Evolutionary conservation across 2,888 invertebrate species (phyloP), one percentile per base, ranked within the genome.

Genomic region (Trichacis sp.): DNA sequence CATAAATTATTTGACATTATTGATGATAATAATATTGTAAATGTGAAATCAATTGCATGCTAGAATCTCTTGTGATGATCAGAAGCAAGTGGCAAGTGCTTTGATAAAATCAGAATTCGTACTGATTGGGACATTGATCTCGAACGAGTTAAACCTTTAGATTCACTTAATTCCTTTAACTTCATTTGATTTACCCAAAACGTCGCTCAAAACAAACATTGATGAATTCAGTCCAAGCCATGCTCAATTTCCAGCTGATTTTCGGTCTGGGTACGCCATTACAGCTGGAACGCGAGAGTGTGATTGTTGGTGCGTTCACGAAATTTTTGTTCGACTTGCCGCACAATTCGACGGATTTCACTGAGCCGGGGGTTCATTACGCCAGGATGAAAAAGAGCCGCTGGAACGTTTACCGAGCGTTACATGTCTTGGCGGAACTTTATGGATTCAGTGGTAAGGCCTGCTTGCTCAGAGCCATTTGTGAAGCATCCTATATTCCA

Each of bases 391-490:
- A 54, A 12, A 78, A 70, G 24, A 82, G 74, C 53, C 77, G 84
- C 77, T 91, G 91, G 91, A 88, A 88, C 73, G 86, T 91, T 66
- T 92, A 92, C 80, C 89, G 88, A 80, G 84, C 88, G 33, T 77
- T 91, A 15, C 89, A 89, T 69, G 86, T 87, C 46, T 87, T 89
- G 81, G 86, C 86, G 30, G 86, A 88, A 47, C 19, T 79, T 49
- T 80, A 80, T 53, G 82, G 80, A 38, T 76, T 80, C 33, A 78
- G 77, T 1, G 80, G 84, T 5, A 88, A 90, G 62, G 88, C 88
- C 12, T 94, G 94, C 82, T 78, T 94, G 72, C 85, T 93, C 61
- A 88, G 91, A 72, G 88, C 91, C 70, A 92, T 94, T 78, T 94
- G 94, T 80, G 93, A 94, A 80, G 89, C 90, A 3, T 90, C 93